phyloP scores from a whole-genome alignment of 2,797 vertebrate genomes.

The Syngnathus acus region DNA sequence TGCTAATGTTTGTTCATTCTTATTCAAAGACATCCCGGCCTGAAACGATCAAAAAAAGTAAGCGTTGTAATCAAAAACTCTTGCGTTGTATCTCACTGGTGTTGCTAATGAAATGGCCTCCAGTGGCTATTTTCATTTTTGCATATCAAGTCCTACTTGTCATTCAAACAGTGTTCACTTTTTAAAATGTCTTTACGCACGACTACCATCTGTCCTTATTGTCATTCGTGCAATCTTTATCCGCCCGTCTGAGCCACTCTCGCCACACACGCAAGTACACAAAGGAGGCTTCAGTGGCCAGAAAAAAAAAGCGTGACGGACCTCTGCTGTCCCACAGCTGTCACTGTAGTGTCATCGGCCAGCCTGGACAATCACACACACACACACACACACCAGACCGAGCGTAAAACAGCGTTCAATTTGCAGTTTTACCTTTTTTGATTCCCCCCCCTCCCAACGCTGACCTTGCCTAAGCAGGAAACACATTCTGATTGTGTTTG shows the following conservation, averaged over 20 bases:
- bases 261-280: neutral
- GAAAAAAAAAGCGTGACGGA: constrained; percentile 12
- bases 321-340: constrained; percentile 43
- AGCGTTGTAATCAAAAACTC: neutral
- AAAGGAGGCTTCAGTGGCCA: constrained; percentile 6
- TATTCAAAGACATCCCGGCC: neutral
- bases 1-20: neutral
- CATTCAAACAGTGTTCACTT: neutral
- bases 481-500: constrained; percentile 17
- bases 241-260: neutral
- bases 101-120: neutral
- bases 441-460: neutral
- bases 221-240: constrained; percentile 11
- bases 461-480: constrained; percentile 36
- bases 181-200: neutral
- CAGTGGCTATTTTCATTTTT: neutral
- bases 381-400: constrained; percentile 17
- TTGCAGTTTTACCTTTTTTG: constrained; percentile 26
- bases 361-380: constrained; percentile 24
- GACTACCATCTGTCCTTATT: constrained; percentile 4
- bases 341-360: constrained; percentile 46
- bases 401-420: neutral
- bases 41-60: neutral
- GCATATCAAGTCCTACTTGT: neutral
- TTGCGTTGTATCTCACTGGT: neutral